Percentiles rank a stretch among this genome's conserved stretches.
phyloP scores from a whole-genome alignment of 1,140 invertebrate genomes.

The Eupeodes corollae region DNA sequence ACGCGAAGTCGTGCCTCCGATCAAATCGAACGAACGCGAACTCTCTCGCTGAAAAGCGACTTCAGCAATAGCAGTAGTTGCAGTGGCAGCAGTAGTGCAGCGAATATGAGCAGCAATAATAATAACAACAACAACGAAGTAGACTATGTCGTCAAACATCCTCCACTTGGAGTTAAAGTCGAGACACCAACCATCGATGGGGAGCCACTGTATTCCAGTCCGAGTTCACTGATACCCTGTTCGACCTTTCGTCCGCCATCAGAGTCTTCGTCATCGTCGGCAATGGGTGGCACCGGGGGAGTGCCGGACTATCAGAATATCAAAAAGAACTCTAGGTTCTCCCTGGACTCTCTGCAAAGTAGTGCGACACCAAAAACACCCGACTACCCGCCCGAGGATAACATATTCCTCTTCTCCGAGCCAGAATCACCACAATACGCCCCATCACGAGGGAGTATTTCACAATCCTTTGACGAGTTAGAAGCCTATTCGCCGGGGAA shows the following conservation, averaged over 20 bases:
- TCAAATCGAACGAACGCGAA: conserved; percentile 21
- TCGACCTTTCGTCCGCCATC: conserved; percentile 25
- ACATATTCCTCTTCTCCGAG: conserved; percentile 32
- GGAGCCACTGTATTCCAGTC: conserved; percentile 28
- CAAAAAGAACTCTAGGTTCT: conserved; percentile 33
- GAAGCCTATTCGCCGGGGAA: conserved; percentile 23
- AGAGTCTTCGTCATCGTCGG: conserved; percentile 26
- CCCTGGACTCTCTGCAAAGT: conserved; percentile 30
- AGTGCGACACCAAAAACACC: conserved; percentile 33
- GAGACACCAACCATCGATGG: conserved; percentile 29
- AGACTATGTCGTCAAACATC: conserved; percentile 16
- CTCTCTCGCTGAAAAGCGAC: conserved; percentile 25
- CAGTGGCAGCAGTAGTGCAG: not conserved
- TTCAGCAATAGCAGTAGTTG: conserved; percentile 16
- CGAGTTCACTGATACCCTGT: conserved; percentile 4
- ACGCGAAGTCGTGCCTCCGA: conserved; percentile 37
- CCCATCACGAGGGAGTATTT: conserved; percentile 23
- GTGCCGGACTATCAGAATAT: conserved; percentile 23
- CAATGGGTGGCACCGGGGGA: conserved; percentile 20
- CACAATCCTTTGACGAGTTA: conserved; percentile 27
- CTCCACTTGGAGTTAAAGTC: conserved; percentile 14
- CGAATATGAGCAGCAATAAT: not conserved
- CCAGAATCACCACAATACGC: conserved; percentile 25
- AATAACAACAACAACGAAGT: conserved; percentile 13
- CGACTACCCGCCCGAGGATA: conserved; percentile 32